Evolutionary conservation across 2,797 vertebrate genomes (phyloP).

Genomic region (Novumbra hubbsi): DNA sequence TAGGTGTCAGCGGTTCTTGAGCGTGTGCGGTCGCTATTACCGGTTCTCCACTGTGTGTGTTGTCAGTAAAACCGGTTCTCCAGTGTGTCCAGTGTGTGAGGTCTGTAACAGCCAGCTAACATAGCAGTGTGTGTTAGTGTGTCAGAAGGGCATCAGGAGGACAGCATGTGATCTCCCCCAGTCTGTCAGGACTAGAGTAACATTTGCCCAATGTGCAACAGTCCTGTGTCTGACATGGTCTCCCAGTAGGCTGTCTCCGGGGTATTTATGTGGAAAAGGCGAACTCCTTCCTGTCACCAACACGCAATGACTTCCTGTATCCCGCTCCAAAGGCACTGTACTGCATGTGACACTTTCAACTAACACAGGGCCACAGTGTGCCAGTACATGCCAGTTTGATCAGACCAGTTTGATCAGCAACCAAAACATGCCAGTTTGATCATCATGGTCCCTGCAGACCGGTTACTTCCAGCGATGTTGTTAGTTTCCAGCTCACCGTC

Average conservation of each 20-base stretch:
- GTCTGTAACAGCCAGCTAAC: not conserved
- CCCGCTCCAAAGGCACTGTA: not conserved
- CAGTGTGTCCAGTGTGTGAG: not conserved
- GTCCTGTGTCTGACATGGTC: constrained; percentile 4
- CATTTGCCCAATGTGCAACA: constrained; percentile 19
- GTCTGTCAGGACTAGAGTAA: not conserved
- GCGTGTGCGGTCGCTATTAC: not conserved
- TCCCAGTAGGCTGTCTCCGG: not conserved
- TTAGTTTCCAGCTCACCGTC: no score
- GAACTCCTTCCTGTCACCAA: not conserved
- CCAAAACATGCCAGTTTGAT: no score
- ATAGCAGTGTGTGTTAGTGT: not conserved
- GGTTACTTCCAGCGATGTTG: no score
- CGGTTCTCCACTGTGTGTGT: no score
- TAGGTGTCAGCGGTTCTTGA: no score
- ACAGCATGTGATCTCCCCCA: constrained; percentile 24
- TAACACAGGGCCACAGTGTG: not conserved
- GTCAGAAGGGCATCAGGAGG: constrained; percentile 24
- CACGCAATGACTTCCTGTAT: not conserved
- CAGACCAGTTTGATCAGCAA: no score
- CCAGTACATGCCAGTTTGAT: no score
- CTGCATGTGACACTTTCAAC: not conserved
- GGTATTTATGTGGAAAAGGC: not conserved
- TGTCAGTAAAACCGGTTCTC: no score
- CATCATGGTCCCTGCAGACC: no score